These are phyloP conservation scores for Galleria mellonella DNA, from an alignment of 1,140 invertebrate species.

Conservation along the genomic window DNA sequence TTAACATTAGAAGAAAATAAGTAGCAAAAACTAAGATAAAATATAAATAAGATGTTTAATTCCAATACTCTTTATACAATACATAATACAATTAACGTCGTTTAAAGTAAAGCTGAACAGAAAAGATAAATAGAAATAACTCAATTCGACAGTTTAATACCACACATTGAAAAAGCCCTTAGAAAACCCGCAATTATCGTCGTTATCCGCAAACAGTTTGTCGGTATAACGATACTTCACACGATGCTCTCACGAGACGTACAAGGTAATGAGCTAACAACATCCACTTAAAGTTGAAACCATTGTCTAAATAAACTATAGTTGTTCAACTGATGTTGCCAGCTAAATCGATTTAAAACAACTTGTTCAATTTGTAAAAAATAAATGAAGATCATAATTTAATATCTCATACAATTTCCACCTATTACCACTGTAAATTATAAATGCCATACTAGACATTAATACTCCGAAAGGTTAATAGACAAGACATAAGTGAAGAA, in stretches of 20 bases:
- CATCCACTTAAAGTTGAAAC: conserved; percentile 4
- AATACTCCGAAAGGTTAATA: no score
- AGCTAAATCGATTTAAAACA: no score
- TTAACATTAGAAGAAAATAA: no score
- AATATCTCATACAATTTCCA: no score
- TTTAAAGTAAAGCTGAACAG: background rate
- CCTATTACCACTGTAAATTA: no score
- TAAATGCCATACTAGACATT: no score
- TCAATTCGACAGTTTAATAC: conserved; percentile 3
- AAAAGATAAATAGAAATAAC: conserved; percentile 11
- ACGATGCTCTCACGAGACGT: conserved; percentile 10
- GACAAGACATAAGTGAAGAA: no score
- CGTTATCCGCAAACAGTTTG: conserved; percentile 24
- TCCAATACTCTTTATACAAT: no score
- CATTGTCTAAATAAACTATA: conserved; percentile 15
- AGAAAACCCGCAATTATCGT: conserved; percentile 2
- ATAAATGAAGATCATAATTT: no score
- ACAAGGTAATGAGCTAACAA: conserved; percentile 17
- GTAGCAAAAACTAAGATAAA: no score
- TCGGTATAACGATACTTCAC: conserved; percentile 19
- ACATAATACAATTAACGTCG: background rate
- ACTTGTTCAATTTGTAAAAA: no score
- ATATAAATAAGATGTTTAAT: no score
- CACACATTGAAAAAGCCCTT: conserved; percentile 1
- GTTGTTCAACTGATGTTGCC: background rate